These are phyloP conservation scores for Stratiomys singularior DNA, from an alignment of 2,888 invertebrate genomes.

Conservation along the genomic window DNA sequence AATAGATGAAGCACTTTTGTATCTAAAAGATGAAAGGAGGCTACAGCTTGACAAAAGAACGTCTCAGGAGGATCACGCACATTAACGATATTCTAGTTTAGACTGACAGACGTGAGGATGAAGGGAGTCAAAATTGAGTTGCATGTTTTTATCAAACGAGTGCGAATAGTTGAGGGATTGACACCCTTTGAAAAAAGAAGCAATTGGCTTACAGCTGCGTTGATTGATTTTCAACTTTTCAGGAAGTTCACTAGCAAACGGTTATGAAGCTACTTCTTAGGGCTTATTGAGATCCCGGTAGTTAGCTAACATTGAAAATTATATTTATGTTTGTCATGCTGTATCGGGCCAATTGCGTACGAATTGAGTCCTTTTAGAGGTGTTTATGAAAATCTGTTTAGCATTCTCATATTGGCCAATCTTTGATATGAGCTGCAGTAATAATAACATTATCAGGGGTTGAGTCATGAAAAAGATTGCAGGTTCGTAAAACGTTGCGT, in stretches of 20 bases:
- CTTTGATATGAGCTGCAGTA: too few species aligned
- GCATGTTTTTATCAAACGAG: not conserved
- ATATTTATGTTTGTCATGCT: too few species aligned
- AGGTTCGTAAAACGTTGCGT: too few species aligned
- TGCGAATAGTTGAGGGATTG: constrained; percentile 5
- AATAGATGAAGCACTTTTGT: constrained; percentile 6
- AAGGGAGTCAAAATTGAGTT: not conserved
- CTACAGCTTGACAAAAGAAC: not conserved
- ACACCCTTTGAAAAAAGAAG: not conserved
- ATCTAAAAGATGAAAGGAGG: constrained; percentile 31
- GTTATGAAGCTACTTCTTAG: not conserved
- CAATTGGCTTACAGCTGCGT: not conserved
- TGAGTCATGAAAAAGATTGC: too few species aligned
- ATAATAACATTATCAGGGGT: too few species aligned
- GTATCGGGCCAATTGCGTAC: too few species aligned
- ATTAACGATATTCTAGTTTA: constrained; percentile 23
- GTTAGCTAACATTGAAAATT: too few species aligned
- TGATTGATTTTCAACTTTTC: not conserved
- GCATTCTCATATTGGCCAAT: too few species aligned
- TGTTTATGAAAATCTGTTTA: too few species aligned
- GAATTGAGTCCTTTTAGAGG: too few species aligned
- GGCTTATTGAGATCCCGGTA: too few species aligned
- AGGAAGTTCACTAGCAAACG: not conserved
- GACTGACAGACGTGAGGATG: constrained; percentile 21
- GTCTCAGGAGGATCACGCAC: constrained; percentile 32